Percentiles rank a stretch among this genome's conserved stretches.
phyloP scores from a whole-genome alignment of 2,113 vertebrate species.

The Xiphophorus hellerii region DNA sequence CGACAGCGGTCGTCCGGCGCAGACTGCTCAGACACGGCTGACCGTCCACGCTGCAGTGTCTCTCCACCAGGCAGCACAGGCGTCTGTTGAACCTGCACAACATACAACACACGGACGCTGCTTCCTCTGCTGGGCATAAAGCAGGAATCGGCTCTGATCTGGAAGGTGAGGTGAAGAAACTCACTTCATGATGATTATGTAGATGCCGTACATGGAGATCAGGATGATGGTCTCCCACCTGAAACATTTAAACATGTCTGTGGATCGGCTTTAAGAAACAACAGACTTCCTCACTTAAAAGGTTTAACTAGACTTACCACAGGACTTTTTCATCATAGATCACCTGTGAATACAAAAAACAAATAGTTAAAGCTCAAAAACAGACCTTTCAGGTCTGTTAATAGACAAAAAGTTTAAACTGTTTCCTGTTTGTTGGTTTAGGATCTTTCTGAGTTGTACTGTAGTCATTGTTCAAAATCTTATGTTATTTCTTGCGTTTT shows the following conservation, averaged over 20 bases:
- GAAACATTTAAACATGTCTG: conserved; percentile 10
- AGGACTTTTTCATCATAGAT: conserved; percentile 83
- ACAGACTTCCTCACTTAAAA: not conserved
- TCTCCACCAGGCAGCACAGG: conserved; percentile 76
- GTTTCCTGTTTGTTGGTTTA: not conserved
- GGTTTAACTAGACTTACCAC: conserved; percentile 71
- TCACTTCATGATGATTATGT: conserved; percentile 85
- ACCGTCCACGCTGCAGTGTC: conserved; percentile 61
- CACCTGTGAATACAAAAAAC: conserved; percentile 65
- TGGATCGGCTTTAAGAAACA: not conserved
- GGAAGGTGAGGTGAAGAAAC: conserved; percentile 20
- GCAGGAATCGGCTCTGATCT: not conserved
- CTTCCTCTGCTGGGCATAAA: not conserved
- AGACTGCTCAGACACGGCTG: conserved; percentile 70
- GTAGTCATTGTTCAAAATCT: not conserved
- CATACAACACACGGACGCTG: not conserved
- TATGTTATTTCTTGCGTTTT: too few relatives aligned
- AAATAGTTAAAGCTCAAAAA: conserved; percentile 1
- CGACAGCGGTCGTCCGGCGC: conserved; percentile 67
- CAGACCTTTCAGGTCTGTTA: not conserved
- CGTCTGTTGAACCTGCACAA: conserved; percentile 78
- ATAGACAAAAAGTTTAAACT: too few relatives aligned
- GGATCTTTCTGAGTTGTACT: not conserved
- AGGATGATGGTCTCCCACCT: conserved; percentile 85
- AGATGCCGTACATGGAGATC: conserved; percentile 81